Base-by-base conservation (phyloP, 2,113 vertebrate genomes). In the Hoplias malabaricus region DNA sequence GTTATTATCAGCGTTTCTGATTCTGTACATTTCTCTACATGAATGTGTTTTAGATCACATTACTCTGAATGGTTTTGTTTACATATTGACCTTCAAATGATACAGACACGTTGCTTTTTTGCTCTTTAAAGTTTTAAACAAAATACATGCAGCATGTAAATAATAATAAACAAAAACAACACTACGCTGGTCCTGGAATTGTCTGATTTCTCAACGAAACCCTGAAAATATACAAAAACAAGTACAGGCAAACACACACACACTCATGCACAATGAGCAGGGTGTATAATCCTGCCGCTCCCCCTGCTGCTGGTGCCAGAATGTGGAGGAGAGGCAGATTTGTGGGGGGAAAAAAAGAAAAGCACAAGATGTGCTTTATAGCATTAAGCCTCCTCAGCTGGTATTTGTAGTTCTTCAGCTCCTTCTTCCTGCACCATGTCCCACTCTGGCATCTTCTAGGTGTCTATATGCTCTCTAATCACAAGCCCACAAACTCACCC, bases 391-490 rank as follows among this genome's bases (percentile, higher is more conserved):
- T 43, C 25, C 36, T 79, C 42, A 40, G 38, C 59, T 65, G 34
- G 67, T 69, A 19, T 19, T 69, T 69, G 67, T 91, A 86, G 87
- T 90, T 83, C 85, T 83, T 73, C 57, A 65, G 66, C n/a, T 29
- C 27, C 16, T 69, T 53, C 56, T 74, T 11, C 34, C 70, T 50
- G 10, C n/a, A 57, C 25, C 27, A 50, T 29, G 63, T 62, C 54
- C 6, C 54, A 21, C 75, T 67, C 65, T 74, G 78, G 84, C 82
- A 86, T 90, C 84, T 87, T 87, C 87, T 86, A 21, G 2, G 82
- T 81, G 81, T 80, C 81, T 88, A 83, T 87, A 84, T 80, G 78
- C 78, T 80, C 77, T 78, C 80, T 88, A 89, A 89, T 88, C 86
- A 80, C 79, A 83, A 85, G 67, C 66, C 82, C 71, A 80, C 85